Percentiles rank a stretch among this genome's conserved stretches.
phyloP scores from a whole-genome alignment of 2,888 invertebrate species.

The Pheosia gnoma region DNA sequence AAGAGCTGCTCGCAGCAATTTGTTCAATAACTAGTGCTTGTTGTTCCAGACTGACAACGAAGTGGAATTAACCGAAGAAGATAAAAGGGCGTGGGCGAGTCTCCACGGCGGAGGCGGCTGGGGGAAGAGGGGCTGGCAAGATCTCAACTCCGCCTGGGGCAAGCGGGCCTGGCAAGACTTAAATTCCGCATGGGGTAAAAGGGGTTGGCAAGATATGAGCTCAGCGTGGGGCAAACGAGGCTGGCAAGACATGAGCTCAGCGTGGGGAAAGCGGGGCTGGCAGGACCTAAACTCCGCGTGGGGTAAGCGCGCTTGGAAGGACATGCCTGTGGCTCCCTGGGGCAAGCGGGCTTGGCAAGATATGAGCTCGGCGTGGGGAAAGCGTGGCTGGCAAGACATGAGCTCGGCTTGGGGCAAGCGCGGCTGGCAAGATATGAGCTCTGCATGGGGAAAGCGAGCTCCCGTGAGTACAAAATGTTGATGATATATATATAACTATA shows the following conservation, averaged over 20 bases:
- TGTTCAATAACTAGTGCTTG: constrained; percentile 8
- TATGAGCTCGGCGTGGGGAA: constrained; percentile 82
- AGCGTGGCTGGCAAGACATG: constrained; percentile 83
- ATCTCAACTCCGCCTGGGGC: constrained; percentile 81
- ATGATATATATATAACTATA: background rate
- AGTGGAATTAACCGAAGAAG: constrained; percentile 79
- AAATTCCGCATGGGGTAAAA: constrained; percentile 82
- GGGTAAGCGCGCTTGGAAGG: constrained; percentile 86
- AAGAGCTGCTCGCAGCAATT: constrained; percentile 15
- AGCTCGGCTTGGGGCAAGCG: constrained; percentile 83
- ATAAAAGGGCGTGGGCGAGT: constrained; percentile 86
- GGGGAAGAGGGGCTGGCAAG: constrained; percentile 85
- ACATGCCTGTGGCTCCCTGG: constrained; percentile 81
- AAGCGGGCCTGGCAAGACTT: constrained; percentile 65
- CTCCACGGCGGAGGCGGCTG: constrained; percentile 84
- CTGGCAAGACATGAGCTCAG: constrained; percentile 79
- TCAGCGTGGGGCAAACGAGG: constrained; percentile 85
- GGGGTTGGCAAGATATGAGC: constrained; percentile 83
- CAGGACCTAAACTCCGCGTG: constrained; percentile 76
- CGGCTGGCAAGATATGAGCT: constrained; percentile 81
- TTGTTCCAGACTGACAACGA: constrained; percentile 69
- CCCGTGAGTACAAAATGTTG: constrained; percentile 54
- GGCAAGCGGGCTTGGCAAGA: constrained; percentile 86
- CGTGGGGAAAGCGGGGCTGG: constrained; percentile 86
- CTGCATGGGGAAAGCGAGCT: constrained; percentile 83